A percentile compares a stretch with the other conserved stretches of the same genome.
Conservation (phyloP, 2,797 vertebrate species). For the Girardinus metallicus region DNA sequence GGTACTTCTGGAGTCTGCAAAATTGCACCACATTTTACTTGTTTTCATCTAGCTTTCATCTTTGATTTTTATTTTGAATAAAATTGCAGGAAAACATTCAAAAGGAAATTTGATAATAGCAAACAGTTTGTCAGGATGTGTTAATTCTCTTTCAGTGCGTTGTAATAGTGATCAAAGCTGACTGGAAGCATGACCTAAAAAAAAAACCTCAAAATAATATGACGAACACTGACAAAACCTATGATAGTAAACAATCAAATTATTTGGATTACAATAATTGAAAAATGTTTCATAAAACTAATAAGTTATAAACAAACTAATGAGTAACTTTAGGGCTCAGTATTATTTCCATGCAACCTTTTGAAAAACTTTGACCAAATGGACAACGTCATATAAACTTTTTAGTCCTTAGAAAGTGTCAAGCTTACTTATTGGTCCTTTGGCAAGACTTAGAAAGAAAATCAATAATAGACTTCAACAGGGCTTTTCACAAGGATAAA, state of each 20-base stretch:
- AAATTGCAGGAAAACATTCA: conserved; percentile 17
- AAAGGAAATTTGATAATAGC: not conserved
- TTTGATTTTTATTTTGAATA: conserved; percentile 19
- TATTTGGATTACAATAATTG: not conserved
- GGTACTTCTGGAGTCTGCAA: conserved; percentile 21
- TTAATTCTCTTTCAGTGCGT: not conserved
- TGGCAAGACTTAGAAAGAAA: conserved; percentile 9
- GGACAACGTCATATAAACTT: not conserved
- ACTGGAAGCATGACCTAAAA: not conserved
- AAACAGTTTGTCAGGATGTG: conserved; percentile 4
- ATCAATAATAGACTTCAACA: not conserved
- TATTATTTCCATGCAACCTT: not conserved
- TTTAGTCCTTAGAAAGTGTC: not conserved
- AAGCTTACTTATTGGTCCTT: conserved; percentile 6
- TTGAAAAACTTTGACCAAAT: not conserved
- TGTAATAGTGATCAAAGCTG: not conserved
- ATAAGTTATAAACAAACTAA: not conserved
- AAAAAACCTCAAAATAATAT: not conserved
- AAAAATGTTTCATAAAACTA: not conserved
- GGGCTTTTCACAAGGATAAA: conserved; percentile 1
- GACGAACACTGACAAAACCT: not conserved
- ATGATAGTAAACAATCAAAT: not conserved
- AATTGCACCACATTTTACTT: conserved; percentile 23
- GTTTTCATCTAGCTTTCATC: conserved; percentile 12
- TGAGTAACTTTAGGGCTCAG: not conserved